A percentile compares a stretch with the other conserved stretches of the same genome.
phyloP scores from a whole-genome alignment of 2,888 invertebrate species.

The Neocrepidodera transversa region DNA sequence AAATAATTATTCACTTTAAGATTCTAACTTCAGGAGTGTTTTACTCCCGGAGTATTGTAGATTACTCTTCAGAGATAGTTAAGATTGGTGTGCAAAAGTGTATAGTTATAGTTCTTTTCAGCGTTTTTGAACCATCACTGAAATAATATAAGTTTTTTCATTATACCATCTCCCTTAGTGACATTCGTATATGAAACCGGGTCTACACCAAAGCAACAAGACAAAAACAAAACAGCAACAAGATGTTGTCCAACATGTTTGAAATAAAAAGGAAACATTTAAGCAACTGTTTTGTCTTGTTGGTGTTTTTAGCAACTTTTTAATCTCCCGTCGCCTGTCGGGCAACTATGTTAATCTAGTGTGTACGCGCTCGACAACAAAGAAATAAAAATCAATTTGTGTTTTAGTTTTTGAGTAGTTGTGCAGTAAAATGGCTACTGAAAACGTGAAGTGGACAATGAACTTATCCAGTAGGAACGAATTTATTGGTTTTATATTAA shows the following conservation, averaged over 20 bases:
- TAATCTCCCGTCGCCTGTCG: not conserved
- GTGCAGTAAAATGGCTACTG: not conserved
- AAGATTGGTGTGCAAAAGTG: too few species aligned
- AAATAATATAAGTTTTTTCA: too few species aligned
- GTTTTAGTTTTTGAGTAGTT: not conserved
- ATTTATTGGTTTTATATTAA: too few species aligned
- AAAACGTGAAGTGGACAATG: conserved; percentile 16
- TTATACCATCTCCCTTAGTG: too few species aligned
- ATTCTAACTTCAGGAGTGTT: too few species aligned
- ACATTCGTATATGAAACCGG: not conserved
- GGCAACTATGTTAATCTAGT: not conserved
- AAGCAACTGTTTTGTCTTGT: not conserved
- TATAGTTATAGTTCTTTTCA: too few species aligned
- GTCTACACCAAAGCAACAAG: not conserved
- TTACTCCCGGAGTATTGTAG: too few species aligned
- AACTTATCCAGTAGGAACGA: too few species aligned
- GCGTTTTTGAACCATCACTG: too few species aligned
- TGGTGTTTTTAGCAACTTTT: not conserved
- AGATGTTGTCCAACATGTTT: not conserved
- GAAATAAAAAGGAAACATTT: not conserved
- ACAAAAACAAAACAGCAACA: not conserved
- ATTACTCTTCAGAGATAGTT: too few species aligned
- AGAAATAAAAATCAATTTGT: not conserved
- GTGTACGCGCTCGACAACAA: too few species aligned
- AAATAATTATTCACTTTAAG: too few species aligned